Percentiles rank a stretch among this genome's conserved stretches.
phyloP scores from a whole-genome alignment of 2,888 invertebrate species.

The Orthonychiurus folsomi region DNA sequence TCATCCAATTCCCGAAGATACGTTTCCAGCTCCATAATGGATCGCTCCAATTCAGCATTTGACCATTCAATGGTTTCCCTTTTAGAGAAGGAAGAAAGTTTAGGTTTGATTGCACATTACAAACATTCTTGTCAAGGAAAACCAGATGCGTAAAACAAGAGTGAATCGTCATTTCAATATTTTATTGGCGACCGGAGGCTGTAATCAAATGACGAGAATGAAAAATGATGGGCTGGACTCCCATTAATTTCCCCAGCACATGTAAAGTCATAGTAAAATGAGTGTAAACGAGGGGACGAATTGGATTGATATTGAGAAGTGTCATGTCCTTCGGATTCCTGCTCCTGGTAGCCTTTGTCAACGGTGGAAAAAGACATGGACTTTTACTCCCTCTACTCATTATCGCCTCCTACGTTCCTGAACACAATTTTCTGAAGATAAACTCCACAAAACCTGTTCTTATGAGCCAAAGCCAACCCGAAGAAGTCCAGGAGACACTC shows the following conservation, averaged over 20 bases:
- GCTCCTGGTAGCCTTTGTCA: too few relatives aligned
- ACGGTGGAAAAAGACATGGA: too few relatives aligned
- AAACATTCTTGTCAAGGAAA: background rate
- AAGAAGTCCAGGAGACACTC: background rate
- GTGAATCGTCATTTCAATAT: background rate
- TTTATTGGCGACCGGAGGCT: background rate
- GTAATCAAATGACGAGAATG: too few relatives aligned
- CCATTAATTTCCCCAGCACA: too few relatives aligned
- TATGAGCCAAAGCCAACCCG: background rate
- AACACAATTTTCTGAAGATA: too few relatives aligned
- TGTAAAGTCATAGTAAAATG: background rate
- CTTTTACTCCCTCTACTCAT: too few relatives aligned
- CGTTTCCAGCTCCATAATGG: constrained; percentile 40
- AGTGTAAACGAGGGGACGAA: background rate
- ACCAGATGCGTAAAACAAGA: background rate
- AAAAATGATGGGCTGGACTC: too few relatives aligned
- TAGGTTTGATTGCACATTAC: background rate
- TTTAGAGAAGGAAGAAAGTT: constrained; percentile 4
- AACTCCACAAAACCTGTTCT: too few relatives aligned
- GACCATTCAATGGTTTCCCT: constrained; percentile 42
- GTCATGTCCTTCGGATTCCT: too few relatives aligned
- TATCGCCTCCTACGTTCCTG: too few relatives aligned
- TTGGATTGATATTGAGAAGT: background rate
- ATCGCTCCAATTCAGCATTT: constrained; percentile 41
- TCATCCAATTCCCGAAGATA: constrained; percentile 39